Evolutionary conservation across 2,888 invertebrate genomes (phyloP).

Genomic region (Diaprepes abbreviatus): DNA sequence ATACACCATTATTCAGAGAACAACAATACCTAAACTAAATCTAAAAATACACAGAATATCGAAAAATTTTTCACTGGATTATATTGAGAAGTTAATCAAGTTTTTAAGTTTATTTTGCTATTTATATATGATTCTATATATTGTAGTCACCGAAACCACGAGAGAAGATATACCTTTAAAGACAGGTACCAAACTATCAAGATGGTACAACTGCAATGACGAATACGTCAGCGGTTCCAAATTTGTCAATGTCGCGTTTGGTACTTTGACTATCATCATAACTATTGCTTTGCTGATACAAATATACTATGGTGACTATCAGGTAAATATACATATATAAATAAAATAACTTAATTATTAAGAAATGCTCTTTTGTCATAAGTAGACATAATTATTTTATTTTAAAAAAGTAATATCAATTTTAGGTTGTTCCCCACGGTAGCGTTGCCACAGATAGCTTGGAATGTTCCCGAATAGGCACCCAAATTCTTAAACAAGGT

Average conservation of each 20-base stretch:
- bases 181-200: slow-evolving; percentile 59
- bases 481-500: slow-evolving; percentile 75
- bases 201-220: slow-evolving; percentile 60
- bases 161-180: slow-evolving; percentile 74
- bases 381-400: no score
- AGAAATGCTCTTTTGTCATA: no score
- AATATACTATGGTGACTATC: slow-evolving; percentile 80
- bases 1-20: no score
- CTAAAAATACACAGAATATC: no score
- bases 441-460: slow-evolving; percentile 80
- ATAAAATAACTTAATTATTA: no score
- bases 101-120: background rate
- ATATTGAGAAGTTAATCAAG: no score
- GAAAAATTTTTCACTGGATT: no score
- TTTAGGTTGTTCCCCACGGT: slow-evolving; percentile 80
- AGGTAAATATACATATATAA: slow-evolving; percentile 74
- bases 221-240: slow-evolving; percentile 73
- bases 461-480: slow-evolving; percentile 81
- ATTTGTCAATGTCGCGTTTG: slow-evolving; percentile 77
- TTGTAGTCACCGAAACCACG: slow-evolving; percentile 64
- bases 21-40: no score
- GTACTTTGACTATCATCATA: slow-evolving; percentile 76
- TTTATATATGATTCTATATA: slow-evolving; percentile 2
- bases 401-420: no score
- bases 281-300: slow-evolving; percentile 81